Conservation (phyloP, 2,797 vertebrate species). For the Pseudochirops corinnae region DNA sequence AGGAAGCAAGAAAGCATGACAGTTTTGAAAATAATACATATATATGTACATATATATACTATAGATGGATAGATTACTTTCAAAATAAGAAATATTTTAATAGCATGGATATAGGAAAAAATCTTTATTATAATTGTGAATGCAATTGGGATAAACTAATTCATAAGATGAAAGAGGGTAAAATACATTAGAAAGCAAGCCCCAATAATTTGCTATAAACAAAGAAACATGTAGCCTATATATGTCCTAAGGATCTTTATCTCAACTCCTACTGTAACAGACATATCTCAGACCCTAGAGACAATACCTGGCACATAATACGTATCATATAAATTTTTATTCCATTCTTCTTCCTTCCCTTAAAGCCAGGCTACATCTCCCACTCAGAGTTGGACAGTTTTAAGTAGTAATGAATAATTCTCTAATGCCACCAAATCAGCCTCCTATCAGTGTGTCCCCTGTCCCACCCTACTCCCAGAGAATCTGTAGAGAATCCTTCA, state of each 20-base stretch:
- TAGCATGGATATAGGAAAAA: background rate
- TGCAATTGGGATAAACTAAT: background rate
- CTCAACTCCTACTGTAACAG: background rate
- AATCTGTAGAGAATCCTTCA: background rate
- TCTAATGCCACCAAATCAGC: background rate
- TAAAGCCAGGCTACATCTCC: background rate
- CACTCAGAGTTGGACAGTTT: background rate
- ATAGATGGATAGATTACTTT: background rate
- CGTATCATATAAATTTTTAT: no score
- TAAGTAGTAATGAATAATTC: background rate
- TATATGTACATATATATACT: no score
- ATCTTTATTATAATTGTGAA: background rate
- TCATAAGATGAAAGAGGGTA: background rate
- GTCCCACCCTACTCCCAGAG: no score
- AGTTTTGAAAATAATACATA: background rate
- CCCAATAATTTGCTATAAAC: background rate
- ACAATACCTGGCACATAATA: background rate
- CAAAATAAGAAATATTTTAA: background rate
- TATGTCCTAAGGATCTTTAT: background rate
- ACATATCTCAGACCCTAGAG: background rate
- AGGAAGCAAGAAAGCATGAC: background rate
- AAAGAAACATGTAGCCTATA: background rate
- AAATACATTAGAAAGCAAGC: background rate
- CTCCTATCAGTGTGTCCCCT: background rate
- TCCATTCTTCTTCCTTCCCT: background rate